Conservation (phyloP, 2,113 vertebrate species). For the Prolemur simus region DNA sequence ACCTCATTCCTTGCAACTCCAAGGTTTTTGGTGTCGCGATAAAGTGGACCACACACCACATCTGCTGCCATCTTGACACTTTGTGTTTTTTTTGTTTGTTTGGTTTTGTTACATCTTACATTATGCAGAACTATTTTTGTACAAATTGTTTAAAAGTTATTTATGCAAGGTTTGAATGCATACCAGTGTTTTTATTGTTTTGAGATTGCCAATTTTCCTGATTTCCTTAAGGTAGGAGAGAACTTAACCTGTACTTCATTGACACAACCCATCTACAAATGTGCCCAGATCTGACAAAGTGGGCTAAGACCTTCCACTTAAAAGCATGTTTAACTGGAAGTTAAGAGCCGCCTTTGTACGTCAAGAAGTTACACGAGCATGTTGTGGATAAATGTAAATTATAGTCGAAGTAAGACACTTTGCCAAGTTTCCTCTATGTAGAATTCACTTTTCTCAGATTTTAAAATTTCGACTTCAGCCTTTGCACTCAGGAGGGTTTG, state of each 20-base stretch:
- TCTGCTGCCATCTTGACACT: slow-evolving; percentile 87
- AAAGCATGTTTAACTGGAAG: slow-evolving; percentile 87
- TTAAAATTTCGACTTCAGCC: slow-evolving; percentile 79
- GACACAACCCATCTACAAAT: slow-evolving; percentile 82
- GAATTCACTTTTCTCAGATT: slow-evolving; percentile 82
- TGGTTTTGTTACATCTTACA: slow-evolving; percentile 92
- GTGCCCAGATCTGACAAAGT: slow-evolving; percentile 81
- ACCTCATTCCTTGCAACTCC: slow-evolving; percentile 76
- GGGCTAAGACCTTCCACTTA: slow-evolving; percentile 81
- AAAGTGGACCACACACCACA: slow-evolving; percentile 84
- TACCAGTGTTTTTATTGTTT: slow-evolving; percentile 87
- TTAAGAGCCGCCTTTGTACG: slow-evolving; percentile 82
- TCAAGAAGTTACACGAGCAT: slow-evolving; percentile 85
- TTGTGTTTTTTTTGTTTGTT: slow-evolving; percentile 72
- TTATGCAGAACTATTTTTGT: slow-evolving; percentile 99
- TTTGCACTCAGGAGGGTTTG: slow-evolving; percentile 84
- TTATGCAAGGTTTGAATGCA: slow-evolving; percentile 95
- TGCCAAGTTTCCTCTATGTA: slow-evolving; percentile 83
- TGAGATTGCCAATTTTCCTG: slow-evolving; percentile 86
- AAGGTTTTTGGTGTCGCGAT: slow-evolving; percentile 77
- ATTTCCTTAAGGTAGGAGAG: slow-evolving; percentile 84
- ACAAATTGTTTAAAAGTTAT: slow-evolving; percentile 96
- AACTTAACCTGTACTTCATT: slow-evolving; percentile 83
- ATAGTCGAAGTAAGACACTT: slow-evolving; percentile 81
- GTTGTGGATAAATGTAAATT: slow-evolving; percentile 85